Conservation (phyloP, 2,797 vertebrate species). For the Zalophus californianus region DNA sequence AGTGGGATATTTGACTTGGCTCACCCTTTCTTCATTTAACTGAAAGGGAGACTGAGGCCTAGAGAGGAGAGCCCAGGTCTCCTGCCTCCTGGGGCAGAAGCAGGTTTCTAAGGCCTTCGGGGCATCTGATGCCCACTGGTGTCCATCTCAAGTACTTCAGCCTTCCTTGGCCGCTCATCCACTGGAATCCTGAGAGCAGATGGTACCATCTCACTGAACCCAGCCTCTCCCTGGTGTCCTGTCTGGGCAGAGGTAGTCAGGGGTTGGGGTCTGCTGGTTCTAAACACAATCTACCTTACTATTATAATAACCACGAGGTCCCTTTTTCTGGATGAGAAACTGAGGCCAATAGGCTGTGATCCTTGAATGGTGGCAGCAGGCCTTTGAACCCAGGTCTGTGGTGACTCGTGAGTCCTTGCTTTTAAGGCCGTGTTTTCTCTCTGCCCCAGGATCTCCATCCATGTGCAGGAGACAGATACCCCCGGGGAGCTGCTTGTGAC, state of each 20-base stretch:
- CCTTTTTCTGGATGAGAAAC: neutral
- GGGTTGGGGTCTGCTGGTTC: neutral
- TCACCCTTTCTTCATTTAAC: neutral
- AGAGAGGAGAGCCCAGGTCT: neutral
- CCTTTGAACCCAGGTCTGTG: neutral
- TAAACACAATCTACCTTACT: neutral
- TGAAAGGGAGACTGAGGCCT: neutral
- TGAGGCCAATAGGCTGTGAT: neutral
- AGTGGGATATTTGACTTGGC: neutral
- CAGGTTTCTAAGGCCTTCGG: neutral
- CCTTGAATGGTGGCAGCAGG: neutral
- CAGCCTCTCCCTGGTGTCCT: neutral
- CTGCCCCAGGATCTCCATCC: slow-evolving; percentile 83
- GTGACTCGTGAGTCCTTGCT: neutral
- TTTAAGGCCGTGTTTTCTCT: slow-evolving; percentile 31
- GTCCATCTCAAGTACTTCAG: neutral
- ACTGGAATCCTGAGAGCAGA: neutral
- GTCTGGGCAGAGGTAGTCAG: neutral
- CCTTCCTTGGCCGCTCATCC: neutral
- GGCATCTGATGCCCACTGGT: no score
- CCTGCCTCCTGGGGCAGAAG: neutral
- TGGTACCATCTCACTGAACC: neutral
- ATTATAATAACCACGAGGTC: neutral
- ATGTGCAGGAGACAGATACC: slow-evolving; percentile 70
- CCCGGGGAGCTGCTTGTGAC: slow-evolving; percentile 74